Percentiles rank a stretch among this genome's conserved stretches.
phyloP scores from a whole-genome alignment of 2,113 vertebrate species.

The Amphilophus citrinellus region DNA sequence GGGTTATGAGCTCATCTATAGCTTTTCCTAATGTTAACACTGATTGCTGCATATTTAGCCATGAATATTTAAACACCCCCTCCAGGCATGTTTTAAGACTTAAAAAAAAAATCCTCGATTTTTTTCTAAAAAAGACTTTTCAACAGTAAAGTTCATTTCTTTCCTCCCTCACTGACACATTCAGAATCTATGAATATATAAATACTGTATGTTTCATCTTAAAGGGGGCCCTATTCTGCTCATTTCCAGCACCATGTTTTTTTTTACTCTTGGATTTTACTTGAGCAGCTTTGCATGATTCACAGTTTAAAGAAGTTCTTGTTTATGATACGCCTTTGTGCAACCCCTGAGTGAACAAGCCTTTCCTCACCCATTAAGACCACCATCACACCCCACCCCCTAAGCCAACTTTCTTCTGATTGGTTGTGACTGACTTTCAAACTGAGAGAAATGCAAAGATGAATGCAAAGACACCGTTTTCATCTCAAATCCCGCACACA shows the following conservation, averaged over 20 bases:
- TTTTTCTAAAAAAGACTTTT: not conserved
- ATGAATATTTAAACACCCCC: slow-evolving; percentile 11
- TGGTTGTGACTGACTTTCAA: not conserved
- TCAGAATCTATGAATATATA: slow-evolving; percentile 7
- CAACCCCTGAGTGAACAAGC: not conserved
- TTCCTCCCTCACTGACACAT: not conserved
- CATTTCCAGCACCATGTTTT: not conserved
- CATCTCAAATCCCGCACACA: not conserved
- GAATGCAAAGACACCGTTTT: not conserved
- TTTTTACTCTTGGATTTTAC: not conserved
- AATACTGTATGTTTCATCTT: not conserved
- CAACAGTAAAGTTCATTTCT: not conserved
- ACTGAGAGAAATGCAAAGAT: not conserved
- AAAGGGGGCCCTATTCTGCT: not conserved
- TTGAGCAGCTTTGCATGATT: not conserved
- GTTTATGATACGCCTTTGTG: not conserved
- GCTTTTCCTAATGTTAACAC: not conserved
- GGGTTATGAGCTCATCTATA: not conserved
- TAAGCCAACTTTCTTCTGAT: not conserved
- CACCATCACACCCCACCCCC: too few relatives aligned
- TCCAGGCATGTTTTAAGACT: not conserved
- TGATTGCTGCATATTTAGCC: not conserved
- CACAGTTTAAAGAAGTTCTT: not conserved
- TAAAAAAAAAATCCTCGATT: not conserved
- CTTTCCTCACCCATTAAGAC: not conserved